Base-by-base conservation (phyloP, 2,113 vertebrate genomes). In the Actenoides lindsayi region DNA sequence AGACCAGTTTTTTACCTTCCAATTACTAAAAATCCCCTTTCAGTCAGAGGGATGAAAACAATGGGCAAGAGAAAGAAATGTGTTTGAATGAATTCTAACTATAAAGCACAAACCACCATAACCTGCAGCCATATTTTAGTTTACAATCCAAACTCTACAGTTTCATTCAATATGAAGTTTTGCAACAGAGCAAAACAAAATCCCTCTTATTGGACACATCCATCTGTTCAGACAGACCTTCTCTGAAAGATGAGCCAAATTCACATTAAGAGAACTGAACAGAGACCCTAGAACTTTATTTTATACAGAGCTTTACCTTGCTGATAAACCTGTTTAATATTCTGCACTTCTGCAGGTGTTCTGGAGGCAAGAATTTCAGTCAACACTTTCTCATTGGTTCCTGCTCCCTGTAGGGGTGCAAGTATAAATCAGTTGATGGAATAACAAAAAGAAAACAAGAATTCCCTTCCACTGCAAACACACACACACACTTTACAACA, bases 291-390 rank as follows among this genome's bases (percentile, higher is more conserved):
- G 23, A 50, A 20, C 27, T 25, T 21, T 33, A 37, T 50, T 51
- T 73, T 7, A 64, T 24, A 19, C 1, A 54, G 44, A 62, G 67
- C 27, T 78, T 98, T 97, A 99, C 99, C 99, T 99, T 99, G 98
- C 94, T 99, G 98, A 96, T 99, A 99, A 51, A 98, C 98, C 91
- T 99, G 98, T 90, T 97, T 98, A 88, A 99, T 98, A 59, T 98
- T 98, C 85, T 63, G 98, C 31, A 99, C 92, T 95, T 99, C 98
- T 0, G 96, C 96, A 3, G 98, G 94, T 27, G 98, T 99, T 97
- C 99, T 99, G 63, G 99, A 99, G 35, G 99, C 99, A 97, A 99
- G 97, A 93, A 99, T 99, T 98, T 99, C 99, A 37, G 98, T 99
- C 96, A 99, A 93, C 65, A 99, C 98, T 21, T 99, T 98, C 89